Percentiles rank a stretch among this genome's conserved stretches.
These are phyloP conservation scores for Xenentodon cancila DNA, from an alignment of 2,797 vertebrate genomes.

Conservation along the genomic window DNA sequence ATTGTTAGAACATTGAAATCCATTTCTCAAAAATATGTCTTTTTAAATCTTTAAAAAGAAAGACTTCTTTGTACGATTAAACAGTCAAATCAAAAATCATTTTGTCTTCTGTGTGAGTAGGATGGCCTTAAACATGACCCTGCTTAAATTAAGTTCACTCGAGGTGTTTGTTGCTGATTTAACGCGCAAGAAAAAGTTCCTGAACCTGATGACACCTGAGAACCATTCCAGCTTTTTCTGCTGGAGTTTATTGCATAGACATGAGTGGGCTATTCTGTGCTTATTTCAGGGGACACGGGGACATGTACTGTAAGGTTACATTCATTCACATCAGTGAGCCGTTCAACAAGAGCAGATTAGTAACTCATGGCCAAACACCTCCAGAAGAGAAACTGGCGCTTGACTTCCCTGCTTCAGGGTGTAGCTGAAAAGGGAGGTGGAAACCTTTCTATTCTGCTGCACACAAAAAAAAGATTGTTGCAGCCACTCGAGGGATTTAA, in stretches of 20 bases:
- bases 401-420: constrained; percentile 17
- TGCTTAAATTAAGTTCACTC: too few species aligned
- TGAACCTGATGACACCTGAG: too few species aligned
- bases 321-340: not conserved
- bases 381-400: constrained; percentile 15
- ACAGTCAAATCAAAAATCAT: too few species aligned
- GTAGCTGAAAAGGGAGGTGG: constrained; percentile 17
- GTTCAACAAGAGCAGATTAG: constrained; percentile 18
- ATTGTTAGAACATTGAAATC: too few species aligned
- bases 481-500: constrained; percentile 44
- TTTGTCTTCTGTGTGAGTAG: too few species aligned
- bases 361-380: constrained; percentile 15
- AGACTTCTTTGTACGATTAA: too few species aligned
- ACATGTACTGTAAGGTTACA: not conserved
- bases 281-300: not conserved
- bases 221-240: not conserved
- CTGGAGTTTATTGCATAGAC: not conserved
- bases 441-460: constrained; percentile 28
- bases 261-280: too few species aligned
- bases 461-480: constrained; percentile 24
- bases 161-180: too few species aligned
- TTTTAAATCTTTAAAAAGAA: too few species aligned
- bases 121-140: too few species aligned
- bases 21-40: too few species aligned
- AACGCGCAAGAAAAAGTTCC: too few species aligned